phyloP scores from a whole-genome alignment of 2,113 vertebrate species.

The Sebastes fasciatus region DNA sequence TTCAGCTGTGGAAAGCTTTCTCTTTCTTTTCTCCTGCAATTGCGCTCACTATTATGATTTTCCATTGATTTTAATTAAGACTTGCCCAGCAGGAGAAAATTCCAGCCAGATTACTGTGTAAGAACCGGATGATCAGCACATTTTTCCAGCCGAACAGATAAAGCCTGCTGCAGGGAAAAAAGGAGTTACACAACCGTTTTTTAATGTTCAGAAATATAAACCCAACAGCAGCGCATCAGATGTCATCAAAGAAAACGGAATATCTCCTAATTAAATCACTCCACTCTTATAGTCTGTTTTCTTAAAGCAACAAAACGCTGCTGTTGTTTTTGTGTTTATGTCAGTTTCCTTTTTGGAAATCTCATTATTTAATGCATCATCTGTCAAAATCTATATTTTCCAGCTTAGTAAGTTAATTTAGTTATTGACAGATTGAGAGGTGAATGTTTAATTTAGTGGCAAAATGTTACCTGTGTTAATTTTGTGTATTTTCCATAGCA shows the following conservation, averaged over 20 bases:
- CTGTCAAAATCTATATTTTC: conserved; percentile 2
- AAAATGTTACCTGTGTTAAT: not conserved
- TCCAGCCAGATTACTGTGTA: conserved; percentile 86
- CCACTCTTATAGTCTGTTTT: not conserved
- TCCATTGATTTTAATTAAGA: conserved; percentile 90
- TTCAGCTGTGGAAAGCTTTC: conserved; percentile 59
- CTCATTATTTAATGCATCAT: not conserved
- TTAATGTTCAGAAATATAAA: conserved; percentile 54
- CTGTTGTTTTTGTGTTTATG: not conserved
- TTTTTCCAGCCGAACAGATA: conserved; percentile 86
- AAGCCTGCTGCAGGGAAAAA: conserved; percentile 74
- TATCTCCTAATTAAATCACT: not conserved
- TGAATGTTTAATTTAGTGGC: not conserved
- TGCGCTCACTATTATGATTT: conserved; percentile 84
- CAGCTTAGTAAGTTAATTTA: not conserved
- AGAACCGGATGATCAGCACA: conserved; percentile 85
- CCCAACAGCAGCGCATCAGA: conserved; percentile 28
- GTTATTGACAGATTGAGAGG: too few species aligned
- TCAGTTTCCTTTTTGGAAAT: not conserved
- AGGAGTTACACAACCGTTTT: conserved; percentile 75
- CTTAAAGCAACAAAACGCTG: not conserved
- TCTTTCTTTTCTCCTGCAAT: conserved; percentile 70
- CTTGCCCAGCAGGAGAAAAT: conserved; percentile 86
- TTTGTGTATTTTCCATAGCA: not conserved
- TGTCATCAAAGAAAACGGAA: conserved; percentile 18